Conservation (phyloP, 2,797 vertebrate species). For the Sarcoramphus papa region DNA sequence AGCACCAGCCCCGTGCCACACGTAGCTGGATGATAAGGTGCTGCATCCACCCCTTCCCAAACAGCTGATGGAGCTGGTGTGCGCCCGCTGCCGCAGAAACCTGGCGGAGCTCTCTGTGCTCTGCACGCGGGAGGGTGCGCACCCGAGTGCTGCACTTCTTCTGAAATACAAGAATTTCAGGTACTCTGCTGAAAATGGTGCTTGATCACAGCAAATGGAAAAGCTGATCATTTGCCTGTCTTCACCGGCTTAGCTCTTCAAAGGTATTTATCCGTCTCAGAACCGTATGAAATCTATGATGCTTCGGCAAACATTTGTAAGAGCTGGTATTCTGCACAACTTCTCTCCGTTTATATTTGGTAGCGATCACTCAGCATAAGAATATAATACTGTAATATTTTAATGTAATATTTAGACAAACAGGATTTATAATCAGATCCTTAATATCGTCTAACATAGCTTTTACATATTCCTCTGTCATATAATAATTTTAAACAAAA, state of each 20-base stretch:
- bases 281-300: neutral
- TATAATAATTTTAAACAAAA: constrained; percentile 1
- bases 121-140: neutral
- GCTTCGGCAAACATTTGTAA: constrained; percentile 21
- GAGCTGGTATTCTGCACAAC: neutral
- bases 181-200: neutral
- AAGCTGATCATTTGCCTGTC: neutral
- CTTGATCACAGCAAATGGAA: neutral
- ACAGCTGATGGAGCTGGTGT: neutral
- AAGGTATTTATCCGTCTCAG: neutral
- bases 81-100: neutral
- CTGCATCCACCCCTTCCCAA: neutral
- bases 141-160: neutral
- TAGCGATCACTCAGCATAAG: neutral
- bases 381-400: constrained; percentile 13
- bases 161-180: neutral
- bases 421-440: neutral
- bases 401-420: constrained; percentile 42
- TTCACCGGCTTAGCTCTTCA: neutral
- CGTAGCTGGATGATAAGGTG: neutral
- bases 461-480: neutral
- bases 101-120: neutral
- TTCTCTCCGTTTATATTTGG: neutral
- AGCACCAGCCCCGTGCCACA: neutral
- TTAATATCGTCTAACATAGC: neutral